Conservation (phyloP, 2,888 invertebrate species). For the Dyspetes luteomarginatus region DNA sequence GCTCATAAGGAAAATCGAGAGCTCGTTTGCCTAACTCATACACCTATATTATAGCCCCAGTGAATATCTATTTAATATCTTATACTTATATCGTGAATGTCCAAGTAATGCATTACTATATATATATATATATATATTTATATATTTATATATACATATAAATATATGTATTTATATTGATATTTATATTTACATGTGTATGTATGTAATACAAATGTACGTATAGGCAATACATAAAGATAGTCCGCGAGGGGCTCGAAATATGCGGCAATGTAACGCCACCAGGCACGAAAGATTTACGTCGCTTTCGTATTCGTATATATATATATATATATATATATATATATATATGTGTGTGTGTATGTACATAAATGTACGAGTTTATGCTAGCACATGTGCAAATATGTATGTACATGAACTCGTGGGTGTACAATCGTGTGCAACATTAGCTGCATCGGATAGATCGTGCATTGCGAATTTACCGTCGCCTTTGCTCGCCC, state of each 20-base stretch:
- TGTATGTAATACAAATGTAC: no score
- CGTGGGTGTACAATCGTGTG: slow-evolving; percentile 5
- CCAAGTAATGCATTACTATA: slow-evolving; percentile 38
- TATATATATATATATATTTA: slow-evolving; percentile 51
- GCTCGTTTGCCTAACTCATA: slow-evolving; percentile 22
- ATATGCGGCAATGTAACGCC: slow-evolving; percentile 71
- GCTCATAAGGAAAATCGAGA: background rate
- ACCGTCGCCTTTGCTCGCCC: slow-evolving; percentile 39
- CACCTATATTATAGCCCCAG: slow-evolving; percentile 23
- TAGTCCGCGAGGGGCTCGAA: background rate
- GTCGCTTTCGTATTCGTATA: slow-evolving; percentile 57
- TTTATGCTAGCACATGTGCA: no score
- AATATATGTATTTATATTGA: no score
- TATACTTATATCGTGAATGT: background rate
- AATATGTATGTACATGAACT: background rate
- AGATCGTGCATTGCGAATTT: slow-evolving; percentile 56
- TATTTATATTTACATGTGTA: no score
- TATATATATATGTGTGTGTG: background rate
- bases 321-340: background rate
- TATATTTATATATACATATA: no score
- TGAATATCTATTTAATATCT: slow-evolving; percentile 21
- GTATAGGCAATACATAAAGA: background rate
- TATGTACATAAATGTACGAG: slow-evolving; percentile 1
- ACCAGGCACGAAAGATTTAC: slow-evolving; percentile 76
- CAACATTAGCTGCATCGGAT: slow-evolving; percentile 40